Evolutionary conservation across 2,797 vertebrate genomes (phyloP).

Genomic region (Hydrophis major): DNA sequence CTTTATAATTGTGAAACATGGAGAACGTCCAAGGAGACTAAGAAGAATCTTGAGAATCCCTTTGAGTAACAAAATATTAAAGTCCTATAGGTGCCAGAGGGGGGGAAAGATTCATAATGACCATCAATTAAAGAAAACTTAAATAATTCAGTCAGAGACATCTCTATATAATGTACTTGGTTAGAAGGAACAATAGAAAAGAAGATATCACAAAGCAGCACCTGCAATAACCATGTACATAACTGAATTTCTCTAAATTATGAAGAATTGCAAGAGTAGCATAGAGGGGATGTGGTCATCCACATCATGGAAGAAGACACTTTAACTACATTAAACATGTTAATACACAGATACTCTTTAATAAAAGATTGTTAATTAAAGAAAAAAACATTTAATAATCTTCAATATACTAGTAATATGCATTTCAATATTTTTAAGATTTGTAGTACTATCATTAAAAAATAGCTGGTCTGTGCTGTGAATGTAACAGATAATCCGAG

Average conservation of each 20-base stretch:
- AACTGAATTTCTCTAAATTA: neutral
- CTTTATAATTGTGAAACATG: neutral
- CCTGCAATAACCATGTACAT: neutral
- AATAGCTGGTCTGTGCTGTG: neutral
- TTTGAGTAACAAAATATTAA: neutral
- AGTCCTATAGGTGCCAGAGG: neutral
- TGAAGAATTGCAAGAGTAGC: neutral
- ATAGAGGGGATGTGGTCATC: neutral
- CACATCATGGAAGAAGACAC: neutral
- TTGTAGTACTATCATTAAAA: neutral
- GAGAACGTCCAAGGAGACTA: neutral
- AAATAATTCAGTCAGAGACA: neutral
- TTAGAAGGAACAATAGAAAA: neutral
- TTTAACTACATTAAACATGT: neutral
- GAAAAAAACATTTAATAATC: neutral
- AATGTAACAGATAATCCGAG: neutral
- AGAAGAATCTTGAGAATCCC: neutral
- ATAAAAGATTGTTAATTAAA: neutral
- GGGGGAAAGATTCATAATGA: neutral
- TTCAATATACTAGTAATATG: neutral
- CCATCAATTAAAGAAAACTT: neutral
- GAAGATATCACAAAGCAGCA: neutral
- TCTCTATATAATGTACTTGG: neutral
- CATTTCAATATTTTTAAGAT: neutral
- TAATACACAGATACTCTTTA: neutral